Evolutionary conservation across 2,888 invertebrate genomes (phyloP), one percentile per base, ranked within the genome.

Genomic region (Conops quadrifasciatus): DNA sequence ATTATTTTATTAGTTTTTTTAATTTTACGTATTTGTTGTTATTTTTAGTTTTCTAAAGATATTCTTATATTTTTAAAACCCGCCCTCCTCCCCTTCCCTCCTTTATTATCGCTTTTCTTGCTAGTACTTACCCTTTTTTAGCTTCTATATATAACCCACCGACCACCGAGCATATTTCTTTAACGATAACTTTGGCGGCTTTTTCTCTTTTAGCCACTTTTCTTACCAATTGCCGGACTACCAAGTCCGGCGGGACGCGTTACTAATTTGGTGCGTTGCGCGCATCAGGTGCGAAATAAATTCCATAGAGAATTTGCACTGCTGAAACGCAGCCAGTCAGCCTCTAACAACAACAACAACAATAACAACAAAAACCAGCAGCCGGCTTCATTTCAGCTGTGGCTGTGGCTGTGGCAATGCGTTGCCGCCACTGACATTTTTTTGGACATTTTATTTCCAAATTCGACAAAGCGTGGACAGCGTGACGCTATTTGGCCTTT

Each of bases 241-340:
- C 49, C 36, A 45, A 45, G 21, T 47, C 51, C 65, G 21, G 65
- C 53, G 43, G 65, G 65, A 58, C 59, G 19, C 9, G 13, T 4
- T 47, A 24, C 36, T 3, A 7, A 7, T 45, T 26, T 63, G 63
- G 47, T 19, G 45, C 49, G 47, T 26, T 47, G 11, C 69, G 71
- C 72, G 73, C 75, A 75, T 76, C 76, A 76, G 76, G 76, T 76
- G 76, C 76, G 76, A 76, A 76, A 74, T 75, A 73, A 74, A 76
- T 74, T 75, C 75, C 76, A 71, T 63, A 66, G 76, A 71, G 75
- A 71, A 67, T 70, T 67, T 60, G 66, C 21, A 30, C 36, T 24
- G 26, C 16, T 24, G 43, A 13, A 21, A 16, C n/a, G n/a, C n/a
- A n/a, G n/a, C n/a, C n/a, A 53, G 24, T 53, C 49, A n/a, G 49